These are phyloP conservation scores for Hirtodrosophila confusa DNA, from an alignment of 2,888 invertebrate genomes.

Conservation along the genomic window DNA sequence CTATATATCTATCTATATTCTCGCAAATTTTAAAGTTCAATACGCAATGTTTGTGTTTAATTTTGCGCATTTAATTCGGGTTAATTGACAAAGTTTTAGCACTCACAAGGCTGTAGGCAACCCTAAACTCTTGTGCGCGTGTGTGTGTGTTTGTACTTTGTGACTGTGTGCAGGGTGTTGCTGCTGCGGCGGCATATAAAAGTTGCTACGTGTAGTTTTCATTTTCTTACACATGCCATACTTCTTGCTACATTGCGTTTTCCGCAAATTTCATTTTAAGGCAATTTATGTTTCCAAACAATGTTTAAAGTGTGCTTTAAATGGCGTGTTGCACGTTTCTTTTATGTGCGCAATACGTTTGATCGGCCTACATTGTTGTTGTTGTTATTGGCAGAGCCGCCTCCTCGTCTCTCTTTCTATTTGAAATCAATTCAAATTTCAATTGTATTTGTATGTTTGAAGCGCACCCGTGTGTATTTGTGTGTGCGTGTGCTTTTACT, in stretches of 20 bases:
- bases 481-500: constrained; percentile 11
- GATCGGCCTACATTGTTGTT: constrained; percentile 26
- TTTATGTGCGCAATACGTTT: constrained; percentile 22
- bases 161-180: constrained; percentile 71
- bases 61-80: constrained; percentile 6
- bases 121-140: constrained; percentile 53
- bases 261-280: constrained; percentile 18
- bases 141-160: constrained; percentile 45
- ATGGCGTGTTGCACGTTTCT: constrained; percentile 23
- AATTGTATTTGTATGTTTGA: constrained; percentile 38
- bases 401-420: constrained; percentile 20
- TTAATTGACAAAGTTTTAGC: constrained; percentile 11
- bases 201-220: constrained; percentile 78
- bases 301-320: neutral
- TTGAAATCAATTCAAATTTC: constrained; percentile 51
- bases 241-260: constrained; percentile 27
- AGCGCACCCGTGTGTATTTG: constrained; percentile 2
- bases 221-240: constrained; percentile 41
- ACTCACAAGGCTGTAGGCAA: constrained; percentile 49
- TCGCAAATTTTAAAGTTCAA: neutral
- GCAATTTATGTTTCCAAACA: constrained; percentile 9
- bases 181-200: constrained; percentile 61
- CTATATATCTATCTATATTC: constrained; percentile 9
- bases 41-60: constrained; percentile 1
- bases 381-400: constrained; percentile 17